phyloP scores from a whole-genome alignment of 1,140 invertebrate genomes.

The Lepidostoma basale region DNA sequence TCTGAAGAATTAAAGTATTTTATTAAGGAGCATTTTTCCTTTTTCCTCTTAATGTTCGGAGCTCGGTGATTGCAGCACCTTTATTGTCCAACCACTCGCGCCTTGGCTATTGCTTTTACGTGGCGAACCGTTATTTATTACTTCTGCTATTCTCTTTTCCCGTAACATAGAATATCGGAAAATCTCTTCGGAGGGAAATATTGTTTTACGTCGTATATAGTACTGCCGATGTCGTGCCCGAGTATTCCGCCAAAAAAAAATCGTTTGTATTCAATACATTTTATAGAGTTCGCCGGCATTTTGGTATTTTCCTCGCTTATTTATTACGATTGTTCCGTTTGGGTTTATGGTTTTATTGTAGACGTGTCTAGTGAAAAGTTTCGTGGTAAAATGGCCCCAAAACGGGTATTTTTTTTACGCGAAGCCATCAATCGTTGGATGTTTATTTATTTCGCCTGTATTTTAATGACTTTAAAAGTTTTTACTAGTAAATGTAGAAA shows the following conservation, averaged over 20 bases:
- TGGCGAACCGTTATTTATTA: conserved; percentile 9
- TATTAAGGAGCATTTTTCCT: too few relatives aligned
- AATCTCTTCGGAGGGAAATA: neutral
- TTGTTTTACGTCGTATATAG: neutral
- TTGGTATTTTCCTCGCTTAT: neutral
- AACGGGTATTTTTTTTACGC: too few relatives aligned
- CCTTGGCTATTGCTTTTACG: neutral
- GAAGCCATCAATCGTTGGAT: too few relatives aligned
- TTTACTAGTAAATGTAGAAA: too few relatives aligned
- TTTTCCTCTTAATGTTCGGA: neutral
- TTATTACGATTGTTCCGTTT: conserved; percentile 10
- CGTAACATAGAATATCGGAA: neutral
- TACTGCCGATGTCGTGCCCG: conserved; percentile 8
- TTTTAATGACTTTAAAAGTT: too few relatives aligned
- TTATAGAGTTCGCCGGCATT: conserved; percentile 2
- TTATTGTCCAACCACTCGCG: neutral
- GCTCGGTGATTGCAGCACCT: conserved; percentile 5
- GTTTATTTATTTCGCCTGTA: too few relatives aligned
- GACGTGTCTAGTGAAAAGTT: neutral
- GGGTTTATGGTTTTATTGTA: conserved; percentile 5
- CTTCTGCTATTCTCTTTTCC: conserved; percentile 8
- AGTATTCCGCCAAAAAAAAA: neutral
- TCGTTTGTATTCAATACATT: conserved; percentile 18
- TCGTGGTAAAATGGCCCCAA: neutral
- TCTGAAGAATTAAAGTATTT: too few relatives aligned